Percentiles rank a stretch among this genome's conserved stretches.
phyloP scores from a whole-genome alignment of 2,797 vertebrate genomes.

The Darevskia mixta region DNA sequence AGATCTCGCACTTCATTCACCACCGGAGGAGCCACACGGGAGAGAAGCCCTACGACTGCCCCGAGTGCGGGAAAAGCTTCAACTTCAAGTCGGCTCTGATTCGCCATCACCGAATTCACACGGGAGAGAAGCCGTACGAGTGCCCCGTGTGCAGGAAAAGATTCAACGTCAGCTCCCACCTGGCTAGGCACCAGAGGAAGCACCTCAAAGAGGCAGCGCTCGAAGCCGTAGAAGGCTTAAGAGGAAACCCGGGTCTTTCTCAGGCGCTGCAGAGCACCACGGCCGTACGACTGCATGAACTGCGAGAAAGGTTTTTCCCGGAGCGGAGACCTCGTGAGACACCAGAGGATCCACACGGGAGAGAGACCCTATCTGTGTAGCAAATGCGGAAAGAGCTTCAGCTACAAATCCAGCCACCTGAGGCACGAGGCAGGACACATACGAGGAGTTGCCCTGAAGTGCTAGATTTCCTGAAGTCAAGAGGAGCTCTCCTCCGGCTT shows the following conservation, averaged over 20 bases:
- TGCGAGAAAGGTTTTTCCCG: neutral
- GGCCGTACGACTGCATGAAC: neutral
- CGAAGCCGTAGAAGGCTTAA: neutral
- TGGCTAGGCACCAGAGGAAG: neutral
- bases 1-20: conserved; percentile 70
- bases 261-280: neutral
- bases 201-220: neutral
- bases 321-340: neutral
- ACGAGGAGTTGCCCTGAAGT: neutral
- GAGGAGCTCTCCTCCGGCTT: neutral
- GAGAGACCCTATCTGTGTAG: neutral
- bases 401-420: neutral
- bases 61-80: conserved; percentile 68
- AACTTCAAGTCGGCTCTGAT: conserved; percentile 68
- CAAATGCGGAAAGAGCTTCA: neutral
- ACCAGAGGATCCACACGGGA: neutral
- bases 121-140: conserved; percentile 68
- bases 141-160: conserved; percentile 65
- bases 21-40: conserved; percentile 70
- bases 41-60: conserved; percentile 67
- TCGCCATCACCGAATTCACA: conserved; percentile 70
- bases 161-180: conserved; percentile 45
- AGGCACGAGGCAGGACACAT: neutral
- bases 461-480: neutral
- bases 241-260: too few species aligned